These are phyloP conservation scores for Prenolepis imparis DNA, from an alignment of 2,888 invertebrate species.

Conservation along the genomic window DNA sequence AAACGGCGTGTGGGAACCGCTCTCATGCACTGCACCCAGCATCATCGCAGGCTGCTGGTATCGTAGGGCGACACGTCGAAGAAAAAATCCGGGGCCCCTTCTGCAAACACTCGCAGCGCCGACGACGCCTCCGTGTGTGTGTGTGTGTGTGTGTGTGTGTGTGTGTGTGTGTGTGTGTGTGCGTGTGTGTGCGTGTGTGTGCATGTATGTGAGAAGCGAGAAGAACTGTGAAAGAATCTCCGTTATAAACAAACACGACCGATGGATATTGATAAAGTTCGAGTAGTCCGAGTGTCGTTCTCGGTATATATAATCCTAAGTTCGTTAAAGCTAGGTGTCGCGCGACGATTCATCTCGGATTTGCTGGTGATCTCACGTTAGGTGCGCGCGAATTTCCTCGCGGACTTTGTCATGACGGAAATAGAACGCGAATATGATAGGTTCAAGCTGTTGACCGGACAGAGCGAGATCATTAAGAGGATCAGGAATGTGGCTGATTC, in stretches of 20 bases:
- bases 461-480: conserved; percentile 20
- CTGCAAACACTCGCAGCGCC: conserved; percentile 76
- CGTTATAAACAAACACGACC: conserved; percentile 62
- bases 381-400: not conserved
- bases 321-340: not conserved
- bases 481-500: conserved; percentile 33
- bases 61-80: conserved; percentile 72
- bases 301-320: conserved; percentile 39
- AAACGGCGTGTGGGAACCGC: conserved; percentile 82
- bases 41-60: conserved; percentile 61
- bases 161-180: not conserved
- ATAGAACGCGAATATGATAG: not conserved
- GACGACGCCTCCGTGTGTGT: not conserved
- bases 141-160: too few species aligned
- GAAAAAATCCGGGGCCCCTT: conserved; percentile 76
- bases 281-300: conserved; percentile 1
- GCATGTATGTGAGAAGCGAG: conserved; percentile 25
- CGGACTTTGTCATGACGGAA: not conserved
- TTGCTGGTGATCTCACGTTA: conserved; percentile 18
- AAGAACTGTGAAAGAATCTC: conserved; percentile 15
- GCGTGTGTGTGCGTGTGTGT: not conserved
- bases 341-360: conserved; percentile 32
- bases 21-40: conserved; percentile 78
- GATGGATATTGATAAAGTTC: conserved; percentile 61
- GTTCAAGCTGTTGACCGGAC: not conserved